Conservation (phyloP, 2,888 invertebrate genomes). For the Lepas anatifera region DNA sequence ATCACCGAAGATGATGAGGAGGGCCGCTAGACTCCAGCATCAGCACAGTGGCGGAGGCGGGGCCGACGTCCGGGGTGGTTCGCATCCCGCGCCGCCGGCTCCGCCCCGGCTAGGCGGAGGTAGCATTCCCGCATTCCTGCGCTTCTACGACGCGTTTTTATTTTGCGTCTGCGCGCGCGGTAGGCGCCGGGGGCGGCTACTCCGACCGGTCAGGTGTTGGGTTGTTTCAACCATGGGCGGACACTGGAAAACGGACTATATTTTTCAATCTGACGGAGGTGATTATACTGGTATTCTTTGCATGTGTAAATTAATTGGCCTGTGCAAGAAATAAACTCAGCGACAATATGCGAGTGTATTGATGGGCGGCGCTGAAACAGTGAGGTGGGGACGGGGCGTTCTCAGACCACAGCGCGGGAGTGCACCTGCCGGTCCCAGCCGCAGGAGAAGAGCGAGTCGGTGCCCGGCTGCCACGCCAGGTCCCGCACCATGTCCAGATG, state of each 20-base stretch:
- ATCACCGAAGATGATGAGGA: conserved; percentile 76
- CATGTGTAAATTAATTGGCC: not conserved
- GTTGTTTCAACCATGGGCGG: not conserved
- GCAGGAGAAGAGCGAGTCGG: conserved; percentile 41
- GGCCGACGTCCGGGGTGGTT: too few species aligned
- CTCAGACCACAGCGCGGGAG: conserved; percentile 27
- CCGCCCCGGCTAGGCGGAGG: too few species aligned
- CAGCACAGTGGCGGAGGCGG: too few species aligned
- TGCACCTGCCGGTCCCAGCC: conserved; percentile 44
- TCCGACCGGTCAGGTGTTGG: not conserved
- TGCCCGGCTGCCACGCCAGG: conserved; percentile 41
- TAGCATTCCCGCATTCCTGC: too few species aligned
- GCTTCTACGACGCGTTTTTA: too few species aligned
- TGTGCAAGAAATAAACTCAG: not conserved
- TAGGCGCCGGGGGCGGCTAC: too few species aligned
- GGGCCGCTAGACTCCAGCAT: not conserved
- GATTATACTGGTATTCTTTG: not conserved
- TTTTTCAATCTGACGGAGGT: not conserved
- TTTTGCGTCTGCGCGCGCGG: too few species aligned
- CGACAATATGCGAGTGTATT: not conserved
- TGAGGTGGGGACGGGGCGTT: not conserved
- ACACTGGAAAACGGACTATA: not conserved
- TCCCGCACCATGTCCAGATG: conserved; percentile 45
- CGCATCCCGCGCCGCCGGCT: too few species aligned
- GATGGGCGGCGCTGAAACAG: not conserved